A percentile compares a stretch with the other conserved stretches of the same genome.
These are phyloP conservation scores for Lophius americanus DNA, from an alignment of 2,797 vertebrate species.

Conservation along the genomic window DNA sequence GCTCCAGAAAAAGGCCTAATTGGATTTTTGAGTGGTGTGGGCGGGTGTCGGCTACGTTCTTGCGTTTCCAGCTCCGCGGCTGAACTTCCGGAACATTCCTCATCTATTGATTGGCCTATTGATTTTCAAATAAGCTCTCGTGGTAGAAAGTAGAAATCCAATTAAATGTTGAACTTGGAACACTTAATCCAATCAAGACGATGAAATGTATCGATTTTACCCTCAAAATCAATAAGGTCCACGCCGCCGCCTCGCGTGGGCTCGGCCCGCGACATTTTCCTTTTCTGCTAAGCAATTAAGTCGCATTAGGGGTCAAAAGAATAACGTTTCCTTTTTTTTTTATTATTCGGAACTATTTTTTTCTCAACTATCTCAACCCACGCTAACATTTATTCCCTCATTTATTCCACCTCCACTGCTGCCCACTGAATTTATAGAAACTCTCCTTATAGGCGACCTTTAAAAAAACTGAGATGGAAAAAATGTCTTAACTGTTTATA, in stretches of 20 bases:
- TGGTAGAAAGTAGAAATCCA: slow-evolving; percentile 81
- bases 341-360: background rate
- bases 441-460: too few relatives aligned
- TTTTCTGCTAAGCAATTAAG: slow-evolving; percentile 40
- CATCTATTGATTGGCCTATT: slow-evolving; percentile 80
- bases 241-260: slow-evolving; percentile 12
- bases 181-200: slow-evolving; percentile 80
- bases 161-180: slow-evolving; percentile 79
- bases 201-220: slow-evolving; percentile 76
- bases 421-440: too few relatives aligned
- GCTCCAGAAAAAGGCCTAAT: slow-evolving; percentile 12
- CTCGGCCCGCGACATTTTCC: slow-evolving; percentile 18
- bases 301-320: background rate
- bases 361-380: too few relatives aligned
- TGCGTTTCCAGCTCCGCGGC: slow-evolving; percentile 37
- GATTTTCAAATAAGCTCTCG: slow-evolving; percentile 78
- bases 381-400: too few relatives aligned
- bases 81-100: slow-evolving; percentile 56
- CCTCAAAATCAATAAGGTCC: slow-evolving; percentile 75
- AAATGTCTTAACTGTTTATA: too few relatives aligned
- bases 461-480: too few relatives aligned
- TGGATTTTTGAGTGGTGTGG: slow-evolving; percentile 15
- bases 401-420: too few relatives aligned
- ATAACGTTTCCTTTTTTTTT: background rate
- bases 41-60: slow-evolving; percentile 55